Evolutionary conservation across 2,113 vertebrate species (phyloP).

Genomic region (Heteronetta atricapilla): DNA sequence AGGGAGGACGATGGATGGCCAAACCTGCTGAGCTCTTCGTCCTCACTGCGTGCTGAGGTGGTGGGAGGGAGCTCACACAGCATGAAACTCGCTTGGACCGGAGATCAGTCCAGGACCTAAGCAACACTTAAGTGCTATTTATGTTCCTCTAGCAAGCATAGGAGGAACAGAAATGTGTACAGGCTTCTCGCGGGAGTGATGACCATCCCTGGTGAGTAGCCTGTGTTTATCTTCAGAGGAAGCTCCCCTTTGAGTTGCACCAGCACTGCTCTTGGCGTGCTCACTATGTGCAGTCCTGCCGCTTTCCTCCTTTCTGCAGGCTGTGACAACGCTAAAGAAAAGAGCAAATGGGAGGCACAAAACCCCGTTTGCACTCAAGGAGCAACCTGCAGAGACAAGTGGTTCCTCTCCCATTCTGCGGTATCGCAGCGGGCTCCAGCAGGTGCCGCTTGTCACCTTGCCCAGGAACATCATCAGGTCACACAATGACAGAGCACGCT

Average conservation of each 20-base stretch:
- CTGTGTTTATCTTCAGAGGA: neutral
- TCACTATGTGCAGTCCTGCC: neutral
- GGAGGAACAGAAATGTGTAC: conserved; percentile 4
- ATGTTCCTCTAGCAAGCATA: neutral
- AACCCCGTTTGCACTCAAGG: neutral
- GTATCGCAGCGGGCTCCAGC: neutral
- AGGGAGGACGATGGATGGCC: neutral
- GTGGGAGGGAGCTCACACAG: neutral
- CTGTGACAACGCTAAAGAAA: neutral
- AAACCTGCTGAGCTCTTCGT: neutral
- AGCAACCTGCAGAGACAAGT: neutral
- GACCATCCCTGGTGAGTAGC: neutral
- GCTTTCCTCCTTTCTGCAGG: neutral
- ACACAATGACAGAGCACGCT: neutral
- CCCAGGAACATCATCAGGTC: neutral
- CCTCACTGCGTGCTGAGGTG: neutral
- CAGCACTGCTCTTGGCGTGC: neutral
- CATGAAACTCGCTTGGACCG: neutral
- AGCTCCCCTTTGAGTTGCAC: neutral
- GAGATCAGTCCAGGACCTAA: conserved; percentile 2
- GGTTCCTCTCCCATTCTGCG: neutral
- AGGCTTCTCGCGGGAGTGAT: neutral
- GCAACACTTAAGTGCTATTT: conserved; percentile 25
- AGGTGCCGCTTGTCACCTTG: neutral
- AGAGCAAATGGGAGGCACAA: neutral